Percentiles rank a stretch among this genome's conserved stretches.
Evolutionary conservation across 2,888 invertebrate species (phyloP).

Genomic region (Malthinus flaveolus): DNA sequence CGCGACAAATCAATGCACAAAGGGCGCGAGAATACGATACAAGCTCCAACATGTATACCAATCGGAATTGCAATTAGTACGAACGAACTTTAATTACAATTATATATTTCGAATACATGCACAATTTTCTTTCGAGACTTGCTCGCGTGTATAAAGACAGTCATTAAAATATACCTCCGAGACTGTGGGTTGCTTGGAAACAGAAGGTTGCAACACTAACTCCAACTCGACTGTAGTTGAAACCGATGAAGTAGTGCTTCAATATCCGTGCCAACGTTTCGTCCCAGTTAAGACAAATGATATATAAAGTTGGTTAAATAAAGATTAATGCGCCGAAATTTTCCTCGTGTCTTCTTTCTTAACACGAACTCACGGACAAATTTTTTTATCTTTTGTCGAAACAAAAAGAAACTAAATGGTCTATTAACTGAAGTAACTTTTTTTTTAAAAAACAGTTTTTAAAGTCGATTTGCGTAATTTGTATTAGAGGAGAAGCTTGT

Average conservation of each 20-base stretch:
- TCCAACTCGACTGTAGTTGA: constrained; percentile 3
- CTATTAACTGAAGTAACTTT: not conserved
- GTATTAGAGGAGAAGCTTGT: not conserved
- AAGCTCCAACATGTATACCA: too few relatives aligned
- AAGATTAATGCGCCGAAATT: constrained; percentile 10
- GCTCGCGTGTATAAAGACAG: constrained; percentile 12
- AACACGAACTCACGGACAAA: not conserved
- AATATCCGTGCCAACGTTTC: constrained; percentile 8
- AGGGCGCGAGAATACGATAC: too few relatives aligned
- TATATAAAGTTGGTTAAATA: constrained; percentile 7
- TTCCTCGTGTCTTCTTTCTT: not conserved
- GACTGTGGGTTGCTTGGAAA: constrained; percentile 23
- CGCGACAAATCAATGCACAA: too few relatives aligned
- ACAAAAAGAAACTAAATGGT: not conserved
- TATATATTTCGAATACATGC: too few relatives aligned
- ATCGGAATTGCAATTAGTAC: too few relatives aligned
- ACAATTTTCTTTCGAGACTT: not conserved
- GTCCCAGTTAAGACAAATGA: constrained; percentile 6
- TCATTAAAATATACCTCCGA: constrained; percentile 19
- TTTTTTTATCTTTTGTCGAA: not conserved
- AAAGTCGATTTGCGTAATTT: too few relatives aligned
- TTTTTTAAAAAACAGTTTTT: not conserved
- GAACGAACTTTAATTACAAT: too few relatives aligned
- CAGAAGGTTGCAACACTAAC: constrained; percentile 20
- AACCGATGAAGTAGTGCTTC: constrained; percentile 12